Evolutionary conservation across 2,113 vertebrate genomes (phyloP), one percentile per base, ranked within the genome.

Genomic region (Plotosus lineatus): DNA sequence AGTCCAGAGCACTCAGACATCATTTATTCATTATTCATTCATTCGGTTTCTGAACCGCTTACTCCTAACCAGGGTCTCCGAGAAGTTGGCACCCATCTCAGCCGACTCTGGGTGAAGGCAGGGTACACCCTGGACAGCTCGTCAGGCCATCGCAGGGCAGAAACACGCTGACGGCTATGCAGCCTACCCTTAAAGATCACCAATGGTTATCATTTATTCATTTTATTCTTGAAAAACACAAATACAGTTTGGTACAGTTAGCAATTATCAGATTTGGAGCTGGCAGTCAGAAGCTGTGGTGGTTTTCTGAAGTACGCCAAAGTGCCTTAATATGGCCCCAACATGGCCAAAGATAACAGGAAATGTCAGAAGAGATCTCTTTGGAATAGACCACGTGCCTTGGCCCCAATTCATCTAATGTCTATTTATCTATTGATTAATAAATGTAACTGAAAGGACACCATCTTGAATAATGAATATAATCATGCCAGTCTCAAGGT

Each of bases 271-370:
- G 65, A 26, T 68, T 15, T 15, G 65, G 42, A 42, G 38, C 4
- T 21, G 58, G 15, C 56, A 14, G 1, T 6, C 26, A 7, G 61
- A 1, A 28, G 10, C 11, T 46, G 88, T 87, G 90, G 89, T 86
- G 87, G 90, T 89, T 89, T 92, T 91, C 91, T 90, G 91, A n/a
- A n/a, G n/a, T 92, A 91, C 92, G 91, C 81, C 91, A 91, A 92
- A 92, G 88, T 89, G 90, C 92, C 89, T 91, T 91, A 89, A 85
- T 88, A 69, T 87, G 88, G 88, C 90, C 31, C 26, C 56, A 82
- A 46, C 50, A 0, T 19, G 23, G 46, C 88, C 89, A 88, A 89
- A 58, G 23, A 38, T 44, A 51, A 82, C 33, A 50, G 63, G 73
- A 84, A 82, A 84, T 84, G 76, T 86, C 80, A 86, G 58, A 79